A percentile compares a stretch with the other conserved stretches of the same genome.
Conservation (phyloP, 2,888 invertebrate species). For the Schizaphis graminum region DNA sequence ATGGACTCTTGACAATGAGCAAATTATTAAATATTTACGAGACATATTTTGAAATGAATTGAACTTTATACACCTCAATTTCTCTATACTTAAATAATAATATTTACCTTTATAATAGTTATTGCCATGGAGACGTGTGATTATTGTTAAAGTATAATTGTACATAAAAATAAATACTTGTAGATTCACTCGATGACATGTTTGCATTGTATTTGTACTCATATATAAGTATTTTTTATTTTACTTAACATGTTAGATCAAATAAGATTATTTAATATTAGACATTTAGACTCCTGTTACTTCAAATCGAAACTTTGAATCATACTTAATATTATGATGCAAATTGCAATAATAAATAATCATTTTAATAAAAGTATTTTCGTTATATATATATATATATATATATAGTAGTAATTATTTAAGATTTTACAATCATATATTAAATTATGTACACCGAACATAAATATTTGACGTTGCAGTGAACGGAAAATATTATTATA, state of each 20-base stretch:
- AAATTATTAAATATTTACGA: background rate
- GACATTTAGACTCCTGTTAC: background rate
- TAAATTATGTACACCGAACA: background rate
- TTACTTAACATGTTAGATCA: background rate
- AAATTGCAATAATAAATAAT: background rate
- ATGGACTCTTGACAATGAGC: background rate
- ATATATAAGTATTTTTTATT: background rate
- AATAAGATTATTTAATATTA: background rate
- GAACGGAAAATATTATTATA: background rate
- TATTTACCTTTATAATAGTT: background rate
- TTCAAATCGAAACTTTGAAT: too few species aligned
- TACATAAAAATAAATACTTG: background rate
- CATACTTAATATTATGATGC: background rate
- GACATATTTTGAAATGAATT: background rate
- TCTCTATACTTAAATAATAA: background rate
- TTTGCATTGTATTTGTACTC: background rate
- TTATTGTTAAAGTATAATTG: background rate
- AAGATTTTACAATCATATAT: background rate
- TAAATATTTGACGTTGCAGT: background rate
- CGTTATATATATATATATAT: background rate
- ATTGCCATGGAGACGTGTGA: background rate
- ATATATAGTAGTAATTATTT: background rate
- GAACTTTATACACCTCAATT: background rate
- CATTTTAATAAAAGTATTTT: background rate
- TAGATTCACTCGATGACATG: background rate